Conservation (phyloP, 2,888 invertebrate species). For the Diloba caeruleocephala region DNA sequence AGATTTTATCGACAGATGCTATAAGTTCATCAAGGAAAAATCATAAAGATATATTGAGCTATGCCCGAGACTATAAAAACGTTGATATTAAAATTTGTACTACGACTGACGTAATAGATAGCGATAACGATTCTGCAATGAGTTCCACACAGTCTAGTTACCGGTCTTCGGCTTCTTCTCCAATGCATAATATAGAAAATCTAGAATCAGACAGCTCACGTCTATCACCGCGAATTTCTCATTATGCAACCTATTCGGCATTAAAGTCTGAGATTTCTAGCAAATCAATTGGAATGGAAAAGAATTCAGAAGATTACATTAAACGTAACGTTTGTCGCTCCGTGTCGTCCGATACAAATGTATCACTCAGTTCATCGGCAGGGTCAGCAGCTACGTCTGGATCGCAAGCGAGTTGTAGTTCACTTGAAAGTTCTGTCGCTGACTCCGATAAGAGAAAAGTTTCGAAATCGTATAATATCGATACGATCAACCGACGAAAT, state of each 20-base stretch:
- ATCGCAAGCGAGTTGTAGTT: conserved; percentile 92
- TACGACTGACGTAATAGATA: conserved; percentile 90
- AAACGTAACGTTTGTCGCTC: conserved; percentile 91
- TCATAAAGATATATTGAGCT: conserved; percentile 71
- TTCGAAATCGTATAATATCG: conserved; percentile 94
- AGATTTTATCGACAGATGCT: conserved; percentile 56
- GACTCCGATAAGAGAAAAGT: conserved; percentile 91
- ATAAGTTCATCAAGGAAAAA: conserved; percentile 67
- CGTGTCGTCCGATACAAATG: conserved; percentile 92
- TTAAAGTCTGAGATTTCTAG: conserved; percentile 81
- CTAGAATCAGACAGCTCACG: conserved; percentile 89
- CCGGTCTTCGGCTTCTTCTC: conserved; percentile 93
- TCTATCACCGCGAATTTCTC: conserved; percentile 81
- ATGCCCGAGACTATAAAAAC: conserved; percentile 78
- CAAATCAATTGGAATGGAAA: conserved; percentile 71
- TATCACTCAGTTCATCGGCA: conserved; percentile 91
- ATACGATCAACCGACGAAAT: conserved; percentile 95
- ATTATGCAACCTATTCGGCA: conserved; percentile 78
- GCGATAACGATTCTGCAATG: conserved; percentile 96
- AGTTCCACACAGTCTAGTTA: conserved; percentile 95
- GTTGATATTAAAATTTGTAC: conserved; percentile 84
- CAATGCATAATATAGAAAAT: conserved; percentile 91
- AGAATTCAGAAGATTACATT: conserved; percentile 80
- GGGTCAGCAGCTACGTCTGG: conserved; percentile 93
- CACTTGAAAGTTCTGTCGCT: conserved; percentile 90